Conservation (phyloP, 2,888 invertebrate species). For the Cetonia aurata region DNA sequence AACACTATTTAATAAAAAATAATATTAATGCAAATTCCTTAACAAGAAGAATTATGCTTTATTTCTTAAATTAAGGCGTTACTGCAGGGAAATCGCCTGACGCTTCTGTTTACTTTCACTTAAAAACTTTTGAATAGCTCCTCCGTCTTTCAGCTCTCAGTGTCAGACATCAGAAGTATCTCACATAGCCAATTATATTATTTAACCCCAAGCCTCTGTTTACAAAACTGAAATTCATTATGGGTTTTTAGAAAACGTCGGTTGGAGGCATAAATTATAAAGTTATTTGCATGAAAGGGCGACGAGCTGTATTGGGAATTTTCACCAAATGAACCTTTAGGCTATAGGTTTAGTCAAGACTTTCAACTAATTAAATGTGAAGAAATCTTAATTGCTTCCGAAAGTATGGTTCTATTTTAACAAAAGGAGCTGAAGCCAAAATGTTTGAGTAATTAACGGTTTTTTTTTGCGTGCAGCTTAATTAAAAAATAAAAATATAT, state of each 20-base stretch:
- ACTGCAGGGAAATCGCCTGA: background rate
- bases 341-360: background rate
- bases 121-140: background rate
- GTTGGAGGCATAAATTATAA: slow-evolving; percentile 13
- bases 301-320: background rate
- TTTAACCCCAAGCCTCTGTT: slow-evolving; percentile 18
- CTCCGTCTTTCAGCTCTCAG: background rate
- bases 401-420: background rate
- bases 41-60: background rate
- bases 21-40: background rate
- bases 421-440: too few species aligned
- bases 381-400: slow-evolving; percentile 8
- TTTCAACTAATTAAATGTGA: slow-evolving; percentile 7
- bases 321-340: background rate
- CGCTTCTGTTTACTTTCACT: slow-evolving; percentile 14
- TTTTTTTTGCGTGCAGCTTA: too few species aligned
- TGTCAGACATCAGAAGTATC: slow-evolving; percentile 10
- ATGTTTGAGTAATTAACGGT: too few species aligned
- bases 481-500: too few species aligned
- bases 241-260: background rate
- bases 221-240: slow-evolving; percentile 6
- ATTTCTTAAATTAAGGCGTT: background rate
- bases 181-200: slow-evolving; percentile 7
- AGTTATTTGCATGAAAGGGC: slow-evolving; percentile 15
- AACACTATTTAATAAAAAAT: too few species aligned